Percentiles rank a stretch among this genome's conserved stretches.
Conservation (phyloP, 2,888 invertebrate genomes). For the Mythimna albipuncta region DNA sequence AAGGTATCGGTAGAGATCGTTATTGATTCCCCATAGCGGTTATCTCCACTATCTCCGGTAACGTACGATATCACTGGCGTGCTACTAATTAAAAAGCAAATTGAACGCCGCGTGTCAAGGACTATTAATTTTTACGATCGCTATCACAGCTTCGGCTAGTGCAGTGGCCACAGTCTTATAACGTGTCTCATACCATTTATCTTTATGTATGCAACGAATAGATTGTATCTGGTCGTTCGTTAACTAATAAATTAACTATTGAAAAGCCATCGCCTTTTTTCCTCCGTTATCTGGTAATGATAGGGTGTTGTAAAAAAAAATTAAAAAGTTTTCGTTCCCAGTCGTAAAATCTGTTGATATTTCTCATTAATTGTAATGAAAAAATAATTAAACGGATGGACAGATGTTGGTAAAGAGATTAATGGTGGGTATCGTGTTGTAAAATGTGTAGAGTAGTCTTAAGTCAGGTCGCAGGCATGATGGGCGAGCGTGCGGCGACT, state of each 20-base stretch:
- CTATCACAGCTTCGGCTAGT: slow-evolving; percentile 72
- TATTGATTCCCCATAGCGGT: slow-evolving; percentile 69
- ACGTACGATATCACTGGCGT: slow-evolving; percentile 63
- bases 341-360: slow-evolving; percentile 51
- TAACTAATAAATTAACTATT: slow-evolving; percentile 82
- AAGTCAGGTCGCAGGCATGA: slow-evolving; percentile 64
- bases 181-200: slow-evolving; percentile 75
- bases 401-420: slow-evolving; percentile 59
- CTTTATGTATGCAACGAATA: slow-evolving; percentile 79
- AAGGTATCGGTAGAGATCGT: slow-evolving; percentile 63
- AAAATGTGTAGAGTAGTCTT: slow-evolving; percentile 59
- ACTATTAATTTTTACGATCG: slow-evolving; percentile 86
- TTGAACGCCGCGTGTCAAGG: slow-evolving; percentile 81
- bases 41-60: slow-evolving; percentile 66
- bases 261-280: slow-evolving; percentile 72
- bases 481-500: slow-evolving; percentile 70
- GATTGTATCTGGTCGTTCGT: slow-evolving; percentile 78
- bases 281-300: slow-evolving; percentile 68
- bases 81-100: slow-evolving; percentile 84
- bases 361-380: slow-evolving; percentile 45
- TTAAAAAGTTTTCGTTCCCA: slow-evolving; percentile 59
- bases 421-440: slow-evolving; percentile 56
- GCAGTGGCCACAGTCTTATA: slow-evolving; percentile 68
- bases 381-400: slow-evolving; percentile 49
- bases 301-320: slow-evolving; percentile 67